Percentiles rank a stretch among this genome's conserved stretches.
phyloP scores from a whole-genome alignment of 2,797 vertebrate genomes.

The Toxotes lorentzi region DNA sequence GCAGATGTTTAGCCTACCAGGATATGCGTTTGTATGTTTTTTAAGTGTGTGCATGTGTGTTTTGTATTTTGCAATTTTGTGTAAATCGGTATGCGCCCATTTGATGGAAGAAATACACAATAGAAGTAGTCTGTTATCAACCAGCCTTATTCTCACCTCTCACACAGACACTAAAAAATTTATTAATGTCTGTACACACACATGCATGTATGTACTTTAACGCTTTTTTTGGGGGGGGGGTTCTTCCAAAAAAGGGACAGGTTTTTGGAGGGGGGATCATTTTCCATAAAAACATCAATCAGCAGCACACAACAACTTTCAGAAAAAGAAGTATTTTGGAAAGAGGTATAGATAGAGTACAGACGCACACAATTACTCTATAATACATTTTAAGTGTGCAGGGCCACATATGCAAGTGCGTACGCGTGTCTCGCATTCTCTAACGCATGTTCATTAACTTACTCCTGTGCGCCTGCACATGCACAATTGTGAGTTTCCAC shows the following conservation, averaged over 20 bases:
- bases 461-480: constrained; percentile 4
- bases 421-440: background rate
- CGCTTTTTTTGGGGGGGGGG: too few relatives aligned
- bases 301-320: background rate
- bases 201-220: background rate
- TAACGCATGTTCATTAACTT: constrained; percentile 6
- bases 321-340: background rate
- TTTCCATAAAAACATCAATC: background rate
- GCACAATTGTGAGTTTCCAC: constrained; percentile 18
- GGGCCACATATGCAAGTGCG: background rate
- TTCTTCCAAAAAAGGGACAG: too few relatives aligned
- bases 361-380: background rate
- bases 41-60: background rate
- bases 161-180: background rate
- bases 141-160: constrained; percentile 2
- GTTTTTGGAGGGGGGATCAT: too few relatives aligned
- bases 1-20: constrained; percentile 21
- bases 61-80: background rate
- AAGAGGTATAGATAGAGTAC: background rate
- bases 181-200: background rate
- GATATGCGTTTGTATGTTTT: background rate
- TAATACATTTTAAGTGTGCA: background rate
- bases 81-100: background rate
- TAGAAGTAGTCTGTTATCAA: background rate
- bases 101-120: background rate